These are phyloP conservation scores for Panurus biarmicus DNA, from an alignment of 2,113 vertebrate species.

Conservation along the genomic window DNA sequence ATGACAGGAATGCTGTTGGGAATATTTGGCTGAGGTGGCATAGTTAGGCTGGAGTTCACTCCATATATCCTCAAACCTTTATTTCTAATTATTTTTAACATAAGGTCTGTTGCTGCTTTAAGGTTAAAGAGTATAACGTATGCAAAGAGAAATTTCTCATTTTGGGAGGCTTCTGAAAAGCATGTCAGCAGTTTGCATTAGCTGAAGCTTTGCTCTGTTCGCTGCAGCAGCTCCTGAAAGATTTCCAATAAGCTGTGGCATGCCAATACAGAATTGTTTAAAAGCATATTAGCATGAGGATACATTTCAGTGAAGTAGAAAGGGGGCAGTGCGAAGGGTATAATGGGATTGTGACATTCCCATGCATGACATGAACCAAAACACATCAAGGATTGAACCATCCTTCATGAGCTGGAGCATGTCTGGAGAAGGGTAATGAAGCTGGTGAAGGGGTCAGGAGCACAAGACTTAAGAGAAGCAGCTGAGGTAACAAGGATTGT, in stretches of 20 bases:
- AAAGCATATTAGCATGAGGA: not conserved
- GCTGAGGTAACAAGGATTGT: not conserved
- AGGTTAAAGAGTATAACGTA: not conserved
- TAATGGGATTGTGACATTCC: not conserved
- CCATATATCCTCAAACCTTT: not conserved
- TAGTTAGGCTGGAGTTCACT: not conserved
- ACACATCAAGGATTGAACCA: not conserved
- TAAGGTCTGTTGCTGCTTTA: not conserved
- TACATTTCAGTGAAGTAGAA: not conserved
- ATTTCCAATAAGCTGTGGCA: not conserved
- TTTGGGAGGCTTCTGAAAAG: constrained; percentile 13
- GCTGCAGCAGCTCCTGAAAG: not conserved
- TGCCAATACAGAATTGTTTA: not conserved
- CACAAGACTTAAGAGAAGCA: not conserved
- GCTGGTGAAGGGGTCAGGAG: not conserved
- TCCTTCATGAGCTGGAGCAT: not conserved
- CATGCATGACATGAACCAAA: rapidly evolving
- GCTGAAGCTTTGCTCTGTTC: not conserved
- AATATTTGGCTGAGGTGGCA: not conserved
- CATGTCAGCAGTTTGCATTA: not conserved
- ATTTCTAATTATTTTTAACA: constrained; percentile 19
- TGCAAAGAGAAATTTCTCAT: not conserved
- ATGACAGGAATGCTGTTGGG: not conserved
- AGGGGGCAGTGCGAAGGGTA: not conserved
- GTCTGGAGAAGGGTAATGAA: not conserved